Conservation (phyloP, 2,113 vertebrate genomes). For the Lepidothrix coronata region DNA sequence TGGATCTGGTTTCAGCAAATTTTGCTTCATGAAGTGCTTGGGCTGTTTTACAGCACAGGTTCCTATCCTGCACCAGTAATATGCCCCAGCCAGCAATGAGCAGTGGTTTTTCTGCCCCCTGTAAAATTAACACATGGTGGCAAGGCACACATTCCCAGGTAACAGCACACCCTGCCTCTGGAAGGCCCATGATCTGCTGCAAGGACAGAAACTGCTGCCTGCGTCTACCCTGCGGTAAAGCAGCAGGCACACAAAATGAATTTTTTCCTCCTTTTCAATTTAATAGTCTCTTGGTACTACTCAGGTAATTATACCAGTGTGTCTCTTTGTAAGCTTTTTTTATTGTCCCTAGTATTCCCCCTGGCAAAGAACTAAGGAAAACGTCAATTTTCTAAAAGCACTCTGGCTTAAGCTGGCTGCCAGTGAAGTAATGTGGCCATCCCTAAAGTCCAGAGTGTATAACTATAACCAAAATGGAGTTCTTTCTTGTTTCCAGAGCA, state of each 20-base stretch:
- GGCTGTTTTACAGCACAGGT: background rate
- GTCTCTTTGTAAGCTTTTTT: conserved; percentile 6
- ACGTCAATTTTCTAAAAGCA: background rate
- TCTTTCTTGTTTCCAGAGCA: background rate
- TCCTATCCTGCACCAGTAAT: background rate
- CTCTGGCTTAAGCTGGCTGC: background rate
- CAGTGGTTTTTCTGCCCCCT: background rate
- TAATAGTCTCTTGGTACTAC: background rate
- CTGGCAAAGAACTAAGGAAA: background rate
- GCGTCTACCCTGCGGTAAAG: background rate
- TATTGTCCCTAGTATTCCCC: background rate
- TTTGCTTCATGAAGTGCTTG: background rate
- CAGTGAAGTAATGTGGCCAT: background rate
- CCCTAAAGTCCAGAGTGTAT: background rate
- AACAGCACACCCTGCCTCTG: background rate
- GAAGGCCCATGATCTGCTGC: background rate
- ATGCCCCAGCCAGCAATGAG: background rate
- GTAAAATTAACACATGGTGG: accelerated
- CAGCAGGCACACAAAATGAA: background rate
- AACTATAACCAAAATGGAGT: background rate
- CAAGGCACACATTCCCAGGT: accelerated
- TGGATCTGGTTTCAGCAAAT: background rate
- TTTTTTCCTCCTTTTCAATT: background rate
- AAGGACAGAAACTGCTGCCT: background rate
- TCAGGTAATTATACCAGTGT: background rate